A percentile compares a stretch with the other conserved stretches of the same genome.
Evolutionary conservation across 2,888 invertebrate species (phyloP).

Genomic region (Hypsopygia costalis): DNA sequence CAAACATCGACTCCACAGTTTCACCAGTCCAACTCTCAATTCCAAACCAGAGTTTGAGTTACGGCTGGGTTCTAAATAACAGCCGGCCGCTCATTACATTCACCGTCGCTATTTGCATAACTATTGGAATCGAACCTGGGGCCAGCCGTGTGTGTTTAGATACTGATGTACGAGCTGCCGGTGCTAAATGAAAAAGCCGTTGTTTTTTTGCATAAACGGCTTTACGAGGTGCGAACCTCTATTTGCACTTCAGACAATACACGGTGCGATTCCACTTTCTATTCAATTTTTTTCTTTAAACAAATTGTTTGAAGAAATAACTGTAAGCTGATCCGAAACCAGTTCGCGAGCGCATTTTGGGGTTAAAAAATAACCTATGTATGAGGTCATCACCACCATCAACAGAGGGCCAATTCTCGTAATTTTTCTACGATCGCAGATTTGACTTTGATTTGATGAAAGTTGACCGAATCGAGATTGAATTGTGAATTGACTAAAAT

Average conservation of each 20-base stretch:
- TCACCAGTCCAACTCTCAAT: conserved; percentile 41
- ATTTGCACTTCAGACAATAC: not conserved
- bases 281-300: not conserved
- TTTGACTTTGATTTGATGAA: too few species aligned
- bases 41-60: conserved; percentile 71
- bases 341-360: too few species aligned
- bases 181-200: conserved; percentile 61
- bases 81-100: conserved; percentile 76
- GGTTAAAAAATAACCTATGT: too few species aligned
- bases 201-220: conserved; percentile 29
- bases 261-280: not conserved
- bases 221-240: conserved; percentile 21
- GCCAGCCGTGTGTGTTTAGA: conserved; percentile 69
- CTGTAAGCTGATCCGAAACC: too few species aligned
- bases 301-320: too few species aligned
- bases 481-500: too few species aligned
- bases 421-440: too few species aligned
- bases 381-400: too few species aligned
- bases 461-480: too few species aligned
- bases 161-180: conserved; percentile 63
- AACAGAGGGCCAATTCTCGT: too few species aligned
- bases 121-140: conserved; percentile 73
- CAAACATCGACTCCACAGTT: conserved; percentile 37
- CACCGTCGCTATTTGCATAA: conserved; percentile 75
- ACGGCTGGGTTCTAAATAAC: conserved; percentile 76